Base-by-base conservation (phyloP, 2,113 vertebrate species). In the Pelodiscus sinensis region DNA sequence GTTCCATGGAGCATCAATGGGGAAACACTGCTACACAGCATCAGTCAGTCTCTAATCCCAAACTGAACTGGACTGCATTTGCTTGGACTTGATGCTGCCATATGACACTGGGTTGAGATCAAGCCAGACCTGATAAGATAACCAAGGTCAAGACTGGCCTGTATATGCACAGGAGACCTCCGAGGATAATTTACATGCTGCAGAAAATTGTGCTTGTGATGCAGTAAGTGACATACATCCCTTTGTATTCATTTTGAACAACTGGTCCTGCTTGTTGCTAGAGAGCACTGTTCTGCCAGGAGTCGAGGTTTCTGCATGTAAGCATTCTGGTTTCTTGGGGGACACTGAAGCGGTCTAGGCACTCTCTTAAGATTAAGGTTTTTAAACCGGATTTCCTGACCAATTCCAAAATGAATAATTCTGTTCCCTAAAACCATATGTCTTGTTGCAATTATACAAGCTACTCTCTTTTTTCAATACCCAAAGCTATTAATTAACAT, bases 341-440 rank as follows among this genome's bases (percentile, higher is more conserved):
- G 44, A 44, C 80, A 68, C 8, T 86, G 82, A 79, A 54, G 19
- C 58, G 50, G 7, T 52, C 9, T 27, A 2, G 0, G 38, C 3
- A 21, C 6, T 77, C 75, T 3, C 51, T 60, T 21, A 86, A 2
- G 25, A 7, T 14, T 1, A 25, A 3, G 2, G 13, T 0, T 73
- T 94, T 56, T 9, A 62, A 87, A 85, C 9, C 38, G 8, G 73
- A 14, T 44, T 84, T 87, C 79, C 83, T 50, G 18, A 87, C 31
- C 16, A 65, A 90, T 81, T 92, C 82, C 62, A 85, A 88, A 82
- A 50, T 1, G 11, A 3, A 0, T 0, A 93, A 84, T 54, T 75
- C 22, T 55, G 8, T 75, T 88, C 31, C 38, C 8, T 1, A 1
- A 71, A 91, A 90, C 73, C 22, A 81, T 73, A 79, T 82, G 60